Evolutionary conservation across 37 sponge, comb jelly and placozoan species (phyloP), one percentile per base, ranked within the genome.

Genomic region (Diacarnus erythraeanus): DNA sequence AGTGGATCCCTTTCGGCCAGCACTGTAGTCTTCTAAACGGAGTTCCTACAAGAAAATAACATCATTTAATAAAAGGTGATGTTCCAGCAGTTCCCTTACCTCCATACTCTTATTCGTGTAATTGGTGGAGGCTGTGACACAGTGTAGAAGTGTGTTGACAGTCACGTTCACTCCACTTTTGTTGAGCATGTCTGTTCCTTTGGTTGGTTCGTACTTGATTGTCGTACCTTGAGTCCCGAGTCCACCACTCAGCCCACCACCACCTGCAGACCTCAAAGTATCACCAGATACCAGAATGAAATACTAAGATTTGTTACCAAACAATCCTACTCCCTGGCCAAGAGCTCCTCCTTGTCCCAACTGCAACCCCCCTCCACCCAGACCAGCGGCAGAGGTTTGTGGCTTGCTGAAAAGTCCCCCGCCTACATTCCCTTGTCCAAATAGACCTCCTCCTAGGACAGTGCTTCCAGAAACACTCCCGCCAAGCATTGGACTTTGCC

Each of bases 31-130:
- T 51, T 90, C 94, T 72, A 71, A 80, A 33, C 97, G 59, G 37
- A 96, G 76, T 38, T 96, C 96, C 91, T 95, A 38, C 47, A n/a
- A 65, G 2, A 25, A 30, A 30, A 31, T 65, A 26, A 65, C 2
- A 31, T 27, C 2, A 65, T 5, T 6, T 8, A 31, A 65, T 20
- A 21, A 60, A 60, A 60, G 61, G 61, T 18, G 61, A 17, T 21
- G 61, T 5, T 25, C 26, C 5, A 33, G 5, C 38, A 47, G 10
- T 47, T 47, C 4, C 5, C 88, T 56, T 59, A 89, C 94, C 84
- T 94, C 97, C 47, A 93, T n/a, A 47, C 94, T 78, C 71, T 94
- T 91, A 0, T 69, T 15, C 54, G 86, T 85, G 75, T 97, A 97
- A 51, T 85, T 92, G 41, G 76, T 91, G 92, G 94, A 88, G 2